Conservation (phyloP, 2,797 vertebrate genomes). For the Halcyon leucocephala region DNA sequence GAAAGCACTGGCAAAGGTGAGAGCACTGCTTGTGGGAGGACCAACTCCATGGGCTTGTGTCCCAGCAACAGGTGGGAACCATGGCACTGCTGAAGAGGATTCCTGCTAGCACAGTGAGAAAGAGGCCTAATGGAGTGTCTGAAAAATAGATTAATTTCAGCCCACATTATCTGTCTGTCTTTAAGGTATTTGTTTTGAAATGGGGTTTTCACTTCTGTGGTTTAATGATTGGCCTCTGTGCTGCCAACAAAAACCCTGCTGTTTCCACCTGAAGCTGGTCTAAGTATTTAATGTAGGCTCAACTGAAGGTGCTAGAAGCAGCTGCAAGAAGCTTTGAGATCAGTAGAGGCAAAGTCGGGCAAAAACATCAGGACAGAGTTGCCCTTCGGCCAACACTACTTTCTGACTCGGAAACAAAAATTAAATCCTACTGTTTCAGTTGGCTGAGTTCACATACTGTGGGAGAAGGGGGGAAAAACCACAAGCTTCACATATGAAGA, state of each 20-base stretch:
- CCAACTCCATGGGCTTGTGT: fast-evolving
- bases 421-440: not conserved
- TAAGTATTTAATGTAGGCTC: not conserved
- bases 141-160: not conserved
- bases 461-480: not conserved
- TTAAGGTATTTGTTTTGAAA: not conserved
- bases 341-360: not conserved
- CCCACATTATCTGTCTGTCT: fast-evolving
- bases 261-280: not conserved
- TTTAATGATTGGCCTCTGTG: not conserved
- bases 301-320: not conserved
- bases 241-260: not conserved
- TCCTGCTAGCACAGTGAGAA: fast-evolving
- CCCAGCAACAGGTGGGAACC: fast-evolving
- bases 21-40: fast-evolving
- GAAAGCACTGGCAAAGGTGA: not conserved
- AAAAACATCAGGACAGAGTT: not conserved
- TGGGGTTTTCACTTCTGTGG: not conserved
- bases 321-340: not conserved
- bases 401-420: not conserved
- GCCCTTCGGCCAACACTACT: not conserved
- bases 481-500: not conserved
- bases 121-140: not conserved
- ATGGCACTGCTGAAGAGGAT: not conserved
- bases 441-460: not conserved